phyloP scores from a whole-genome alignment of 2,888 invertebrate genomes.

The Clanis bilineata region DNA sequence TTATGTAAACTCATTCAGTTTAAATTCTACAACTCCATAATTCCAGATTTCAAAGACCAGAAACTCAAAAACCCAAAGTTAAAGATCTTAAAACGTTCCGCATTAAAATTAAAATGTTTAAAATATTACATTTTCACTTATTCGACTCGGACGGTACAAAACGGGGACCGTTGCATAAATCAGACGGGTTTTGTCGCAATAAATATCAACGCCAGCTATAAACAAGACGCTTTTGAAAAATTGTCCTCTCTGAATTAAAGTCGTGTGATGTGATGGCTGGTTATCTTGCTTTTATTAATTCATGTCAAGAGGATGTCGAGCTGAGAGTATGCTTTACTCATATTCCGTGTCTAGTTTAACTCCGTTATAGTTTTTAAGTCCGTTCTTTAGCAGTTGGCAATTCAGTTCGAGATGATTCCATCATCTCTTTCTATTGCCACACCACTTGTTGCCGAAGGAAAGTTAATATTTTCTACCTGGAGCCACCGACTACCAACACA shows the following conservation, averaged over 20 bases:
- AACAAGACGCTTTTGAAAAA: conserved; percentile 4
- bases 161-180: background rate
- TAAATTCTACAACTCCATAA: too few species aligned
- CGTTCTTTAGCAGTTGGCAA: too few species aligned
- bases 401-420: too few species aligned
- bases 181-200: conserved; percentile 10
- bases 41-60: too few species aligned
- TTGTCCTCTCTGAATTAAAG: background rate
- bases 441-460: too few species aligned
- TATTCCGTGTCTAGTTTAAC: too few species aligned
- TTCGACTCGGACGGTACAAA: background rate
- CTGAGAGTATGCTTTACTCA: too few species aligned
- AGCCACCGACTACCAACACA: too few species aligned
- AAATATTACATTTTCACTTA: conserved; percentile 7
- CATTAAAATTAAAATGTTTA: background rate
- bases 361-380: too few species aligned
- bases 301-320: background rate
- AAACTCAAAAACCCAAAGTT: background rate
- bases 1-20: too few species aligned
- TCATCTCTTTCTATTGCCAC: too few species aligned
- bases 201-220: background rate
- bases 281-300: background rate
- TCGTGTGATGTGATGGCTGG: background rate
- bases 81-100: background rate
- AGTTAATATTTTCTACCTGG: background rate